Evolutionary conservation across 2,113 vertebrate genomes (phyloP), one percentile per base, ranked within the genome.

Genomic region (Malurus melanocephalus): DNA sequence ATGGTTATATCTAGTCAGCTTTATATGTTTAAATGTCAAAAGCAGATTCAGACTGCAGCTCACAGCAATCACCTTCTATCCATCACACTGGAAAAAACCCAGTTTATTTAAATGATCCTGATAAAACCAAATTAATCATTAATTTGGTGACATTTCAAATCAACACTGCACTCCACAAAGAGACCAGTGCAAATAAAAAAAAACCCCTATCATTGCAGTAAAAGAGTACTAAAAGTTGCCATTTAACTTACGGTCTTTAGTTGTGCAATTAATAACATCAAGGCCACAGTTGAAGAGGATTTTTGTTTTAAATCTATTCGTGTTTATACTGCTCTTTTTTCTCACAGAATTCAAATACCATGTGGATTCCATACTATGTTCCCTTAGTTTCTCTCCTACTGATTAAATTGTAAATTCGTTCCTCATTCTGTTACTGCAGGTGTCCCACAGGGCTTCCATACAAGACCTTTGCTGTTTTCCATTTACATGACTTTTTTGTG

Each of bases 71-170:
- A 98, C 96, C 96, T 97, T 97, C 96, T 96, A 98, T 98, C 96
- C 92, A 95, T 97, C 97, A 98, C 93, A 96, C 96, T 96, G 95
- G 97, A 97, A 97, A 98, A 98, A 96, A 60, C 65, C 89, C 96
- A 98, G 96, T 98, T 98, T 97, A 98, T 98, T 98, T 98, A 98
- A 98, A 99, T 98, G 97, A 97, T 97, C 96, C 96, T 95, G 96
- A 96, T 97, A 97, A 98, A 98, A 98, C 96, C 96, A 98, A 98
- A 97, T 97, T 96, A 97, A 97, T 97, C 96, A 97, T 98, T 97
- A 98, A 98, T 98, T 96, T 96, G 80, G 96, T 97, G 98, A 97
- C 97, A 98, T 98, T 98, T 97, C 97, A 97, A 97, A 98, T 97
- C 97, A 96, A 98, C 96, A 97, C 77, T 97, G 96, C 94, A 85